Percentiles rank a stretch among this genome's conserved stretches.
Conservation (phyloP, 2,888 invertebrate genomes). For the Conchocele bisecta region DNA sequence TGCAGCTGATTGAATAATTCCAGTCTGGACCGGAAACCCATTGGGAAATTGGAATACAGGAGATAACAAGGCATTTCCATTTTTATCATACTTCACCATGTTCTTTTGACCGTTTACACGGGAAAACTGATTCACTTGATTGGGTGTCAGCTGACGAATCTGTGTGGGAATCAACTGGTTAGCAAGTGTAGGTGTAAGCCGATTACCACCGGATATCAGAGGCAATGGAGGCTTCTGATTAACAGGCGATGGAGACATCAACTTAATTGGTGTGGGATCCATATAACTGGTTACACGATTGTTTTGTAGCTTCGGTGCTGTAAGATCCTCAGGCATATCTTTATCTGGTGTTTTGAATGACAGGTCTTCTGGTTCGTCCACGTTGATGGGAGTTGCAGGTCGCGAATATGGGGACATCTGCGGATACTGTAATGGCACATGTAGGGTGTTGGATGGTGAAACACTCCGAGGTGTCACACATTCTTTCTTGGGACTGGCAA, state of each 20-base stretch:
- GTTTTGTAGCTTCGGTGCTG: constrained; percentile 2
- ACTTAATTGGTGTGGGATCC: too few relatives aligned
- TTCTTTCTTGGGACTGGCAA: constrained; percentile 9
- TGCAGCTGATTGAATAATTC: constrained; percentile 14
- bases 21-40: neutral
- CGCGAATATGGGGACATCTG: constrained; percentile 35
- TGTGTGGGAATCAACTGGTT: too few relatives aligned
- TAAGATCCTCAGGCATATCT: constrained; percentile 47
- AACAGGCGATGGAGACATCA: too few relatives aligned
- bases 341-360: constrained; percentile 17
- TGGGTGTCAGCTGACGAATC: too few relatives aligned
- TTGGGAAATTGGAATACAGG: neutral
- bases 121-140: too few relatives aligned
- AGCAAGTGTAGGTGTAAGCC: too few relatives aligned
- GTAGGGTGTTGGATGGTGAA: constrained; percentile 31
- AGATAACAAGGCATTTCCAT: constrained; percentile 44
- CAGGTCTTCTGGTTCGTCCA: neutral
- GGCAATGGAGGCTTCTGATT: too few relatives aligned
- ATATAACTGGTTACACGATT: constrained; percentile 28
- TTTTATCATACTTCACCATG: constrained; percentile 47
- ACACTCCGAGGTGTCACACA: neutral
- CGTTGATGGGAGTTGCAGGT: constrained; percentile 9
- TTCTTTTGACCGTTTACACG: too few relatives aligned
- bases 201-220: too few relatives aligned
- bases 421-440: constrained; percentile 39